phyloP scores from a whole-genome alignment of 2,888 invertebrate species.

The Temnothorax rugatulus region DNA sequence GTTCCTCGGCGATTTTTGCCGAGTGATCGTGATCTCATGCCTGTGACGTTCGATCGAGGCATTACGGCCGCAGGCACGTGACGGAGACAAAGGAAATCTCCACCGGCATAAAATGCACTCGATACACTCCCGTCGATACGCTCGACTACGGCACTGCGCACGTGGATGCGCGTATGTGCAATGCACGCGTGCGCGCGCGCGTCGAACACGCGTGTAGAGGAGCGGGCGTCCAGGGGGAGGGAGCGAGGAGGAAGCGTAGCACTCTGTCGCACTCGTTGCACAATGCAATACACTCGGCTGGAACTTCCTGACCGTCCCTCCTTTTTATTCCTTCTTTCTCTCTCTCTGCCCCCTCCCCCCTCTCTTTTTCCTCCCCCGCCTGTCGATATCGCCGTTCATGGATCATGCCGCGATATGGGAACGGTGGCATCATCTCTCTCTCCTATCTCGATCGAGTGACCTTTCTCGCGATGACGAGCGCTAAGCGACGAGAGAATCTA shows the following conservation, averaged over 20 bases:
- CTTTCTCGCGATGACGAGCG: conserved; percentile 62
- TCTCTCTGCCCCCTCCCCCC: neutral
- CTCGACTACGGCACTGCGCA: conserved; percentile 63
- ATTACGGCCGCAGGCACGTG: neutral
- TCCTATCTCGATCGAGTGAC: conserved; percentile 57
- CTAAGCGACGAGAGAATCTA: conserved; percentile 44
- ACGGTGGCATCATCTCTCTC: conserved; percentile 49
- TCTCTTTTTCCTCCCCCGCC: conserved; percentile 2
- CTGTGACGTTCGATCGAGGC: conserved; percentile 12
- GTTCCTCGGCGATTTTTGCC: neutral
- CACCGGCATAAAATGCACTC: conserved; percentile 26
- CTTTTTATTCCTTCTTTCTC: neutral
- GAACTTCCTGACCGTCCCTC: conserved; percentile 61
- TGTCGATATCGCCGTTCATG: conserved; percentile 58
- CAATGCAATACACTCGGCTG: conserved; percentile 43
- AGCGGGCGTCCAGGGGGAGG: neutral
- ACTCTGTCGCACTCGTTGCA: conserved; percentile 59
- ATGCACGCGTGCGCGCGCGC: conserved; percentile 41
- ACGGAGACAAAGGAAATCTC: conserved; percentile 29
- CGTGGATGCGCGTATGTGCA: conserved; percentile 58
- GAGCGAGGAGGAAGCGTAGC: conserved; percentile 28
- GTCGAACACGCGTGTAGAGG: conserved; percentile 16
- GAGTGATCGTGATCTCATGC: neutral
- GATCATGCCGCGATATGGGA: conserved; percentile 54
- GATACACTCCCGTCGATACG: conserved; percentile 39